Conservation (phyloP, 2,888 invertebrate species). For the Teinopalpus imperialis region DNA sequence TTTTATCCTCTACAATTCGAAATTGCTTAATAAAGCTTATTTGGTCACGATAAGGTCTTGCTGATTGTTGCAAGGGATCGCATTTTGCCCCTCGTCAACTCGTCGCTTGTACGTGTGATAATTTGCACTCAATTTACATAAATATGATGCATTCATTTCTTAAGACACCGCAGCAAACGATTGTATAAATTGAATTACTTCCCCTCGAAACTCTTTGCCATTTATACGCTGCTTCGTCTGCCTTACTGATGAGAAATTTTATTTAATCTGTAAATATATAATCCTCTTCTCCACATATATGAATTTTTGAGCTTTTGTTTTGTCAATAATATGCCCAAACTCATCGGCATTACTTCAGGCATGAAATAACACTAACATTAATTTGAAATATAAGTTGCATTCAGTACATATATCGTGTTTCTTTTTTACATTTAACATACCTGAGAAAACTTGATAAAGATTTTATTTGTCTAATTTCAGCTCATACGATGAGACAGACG, state of each 20-base stretch:
- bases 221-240: conserved; percentile 72
- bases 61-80: conserved; percentile 41
- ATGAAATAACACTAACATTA: conserved; percentile 74
- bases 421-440: background rate
- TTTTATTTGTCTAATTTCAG: conserved; percentile 59
- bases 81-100: conserved; percentile 50
- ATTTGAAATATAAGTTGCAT: conserved; percentile 62
- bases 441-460: conserved; percentile 11
- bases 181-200: conserved; percentile 29
- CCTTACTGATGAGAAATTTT: conserved; percentile 74
- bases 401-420: conserved; percentile 63
- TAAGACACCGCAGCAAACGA: conserved; percentile 29
- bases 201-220: conserved; percentile 41
- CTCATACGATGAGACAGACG: conserved; percentile 87
- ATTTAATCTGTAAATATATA: conserved; percentile 56
- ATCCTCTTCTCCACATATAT: conserved; percentile 41
- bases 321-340: conserved; percentile 57
- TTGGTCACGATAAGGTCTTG: conserved; percentile 37
- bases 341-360: conserved; percentile 56
- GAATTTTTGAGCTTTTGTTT: conserved; percentile 60
- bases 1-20: conserved; percentile 34
- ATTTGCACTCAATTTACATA: conserved; percentile 43
- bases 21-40: conserved; percentile 49
- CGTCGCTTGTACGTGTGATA: conserved; percentile 58
- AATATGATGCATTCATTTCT: conserved; percentile 18